Evolutionary conservation across 1,140 invertebrate genomes (phyloP).

Genomic region (Helicoverpa zea): DNA sequence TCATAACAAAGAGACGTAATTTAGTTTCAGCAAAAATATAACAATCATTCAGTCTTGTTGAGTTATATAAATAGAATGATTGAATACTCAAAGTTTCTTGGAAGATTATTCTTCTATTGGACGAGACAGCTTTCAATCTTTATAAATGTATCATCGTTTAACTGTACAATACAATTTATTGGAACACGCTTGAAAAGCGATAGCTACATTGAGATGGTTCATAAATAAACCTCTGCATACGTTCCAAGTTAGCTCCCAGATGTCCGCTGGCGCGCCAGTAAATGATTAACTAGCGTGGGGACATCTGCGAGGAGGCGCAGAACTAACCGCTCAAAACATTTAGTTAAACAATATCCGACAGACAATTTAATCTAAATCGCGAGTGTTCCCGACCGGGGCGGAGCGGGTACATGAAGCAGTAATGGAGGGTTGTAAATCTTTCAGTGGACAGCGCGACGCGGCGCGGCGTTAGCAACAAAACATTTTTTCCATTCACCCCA

Average conservation of each 20-base stretch:
- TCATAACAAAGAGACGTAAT: conserved; percentile 8
- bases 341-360: conserved; percentile 43
- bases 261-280: conserved; percentile 20
- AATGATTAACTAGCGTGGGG: conserved; percentile 33
- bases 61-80: too few relatives aligned
- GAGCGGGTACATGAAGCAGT: conserved; percentile 54
- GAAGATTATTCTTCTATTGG: too few relatives aligned
- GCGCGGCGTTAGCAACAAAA: conserved; percentile 69
- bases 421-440: conserved; percentile 80
- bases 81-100: too few relatives aligned
- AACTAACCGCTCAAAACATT: conserved; percentile 42
- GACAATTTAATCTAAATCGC: conserved; percentile 51
- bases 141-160: not conserved
- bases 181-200: not conserved
- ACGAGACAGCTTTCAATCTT: too few relatives aligned
- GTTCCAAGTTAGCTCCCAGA: conserved; percentile 34
- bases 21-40: not conserved
- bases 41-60: too few relatives aligned
- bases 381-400: conserved; percentile 15
- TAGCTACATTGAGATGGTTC: not conserved
- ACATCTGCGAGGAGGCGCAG: conserved; percentile 30
- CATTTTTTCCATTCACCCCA: conserved; percentile 78
- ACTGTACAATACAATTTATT: not conserved
- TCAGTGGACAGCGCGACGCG: conserved; percentile 70
- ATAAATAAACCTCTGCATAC: conserved; percentile 8